Conservation (phyloP, 2,888 invertebrate species). For the Polietes domitor region DNA sequence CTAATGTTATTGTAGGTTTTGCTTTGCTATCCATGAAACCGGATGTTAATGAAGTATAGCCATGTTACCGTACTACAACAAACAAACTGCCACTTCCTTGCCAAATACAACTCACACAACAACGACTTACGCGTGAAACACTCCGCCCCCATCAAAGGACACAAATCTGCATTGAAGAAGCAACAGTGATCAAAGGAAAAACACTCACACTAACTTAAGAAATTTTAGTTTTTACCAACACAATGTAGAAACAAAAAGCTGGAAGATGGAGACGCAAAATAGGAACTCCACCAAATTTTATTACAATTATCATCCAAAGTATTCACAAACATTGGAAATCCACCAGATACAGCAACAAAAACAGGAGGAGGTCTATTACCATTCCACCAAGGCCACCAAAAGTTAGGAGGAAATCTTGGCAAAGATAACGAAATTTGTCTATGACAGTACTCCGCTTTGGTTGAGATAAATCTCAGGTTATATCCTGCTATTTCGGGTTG, state of each 20-base stretch:
- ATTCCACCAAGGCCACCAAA: too few species aligned
- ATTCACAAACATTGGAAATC: conserved; percentile 3
- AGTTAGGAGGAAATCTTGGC: not conserved
- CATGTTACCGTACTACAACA: not conserved
- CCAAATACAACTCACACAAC: not conserved
- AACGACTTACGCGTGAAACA: not conserved
- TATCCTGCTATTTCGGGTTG: too few species aligned
- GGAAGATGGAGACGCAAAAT: too few species aligned
- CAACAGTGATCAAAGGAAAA: not conserved
- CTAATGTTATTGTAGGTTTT: not conserved
- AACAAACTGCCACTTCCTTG: not conserved
- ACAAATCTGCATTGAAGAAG: not conserved
- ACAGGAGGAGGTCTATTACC: not conserved
- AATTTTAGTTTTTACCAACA: not conserved
- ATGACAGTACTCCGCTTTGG: not conserved
- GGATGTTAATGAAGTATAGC: not conserved
- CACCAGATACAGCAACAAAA: not conserved
- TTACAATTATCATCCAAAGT: conserved; percentile 21
- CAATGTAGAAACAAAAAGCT: not conserved
- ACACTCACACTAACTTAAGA: not conserved
- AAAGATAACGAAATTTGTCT: not conserved
- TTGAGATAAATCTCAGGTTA: too few species aligned
- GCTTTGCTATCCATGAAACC: not conserved
- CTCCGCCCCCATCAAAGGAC: not conserved
- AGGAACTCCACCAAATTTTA: not conserved